A percentile compares a stretch with the other conserved stretches of the same genome.
Evolutionary conservation across 2,113 vertebrate genomes (phyloP).

Genomic region (Struthio camelus): DNA sequence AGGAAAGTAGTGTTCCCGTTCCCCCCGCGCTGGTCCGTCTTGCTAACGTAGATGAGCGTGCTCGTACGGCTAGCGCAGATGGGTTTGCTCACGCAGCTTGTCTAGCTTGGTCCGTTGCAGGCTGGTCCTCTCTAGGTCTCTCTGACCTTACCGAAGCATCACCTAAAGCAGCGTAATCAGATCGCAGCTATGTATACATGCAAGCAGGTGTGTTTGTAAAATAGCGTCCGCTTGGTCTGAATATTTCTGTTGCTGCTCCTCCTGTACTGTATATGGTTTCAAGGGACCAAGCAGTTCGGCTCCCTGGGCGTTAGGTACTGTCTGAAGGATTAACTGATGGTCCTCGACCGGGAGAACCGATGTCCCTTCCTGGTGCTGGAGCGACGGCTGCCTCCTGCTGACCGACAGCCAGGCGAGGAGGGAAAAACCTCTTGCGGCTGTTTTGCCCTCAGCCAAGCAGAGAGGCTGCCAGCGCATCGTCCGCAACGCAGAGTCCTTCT

Average conservation of each 20-base stretch:
- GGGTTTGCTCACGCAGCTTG: accelerated
- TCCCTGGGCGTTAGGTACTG: not conserved
- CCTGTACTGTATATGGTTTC: accelerated
- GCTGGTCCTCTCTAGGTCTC: accelerated
- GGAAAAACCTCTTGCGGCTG: not conserved
- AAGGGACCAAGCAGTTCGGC: accelerated
- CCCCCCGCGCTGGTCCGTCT: too few relatives aligned
- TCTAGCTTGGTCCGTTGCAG: accelerated
- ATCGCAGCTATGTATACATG: accelerated
- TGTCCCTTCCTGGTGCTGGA: not conserved
- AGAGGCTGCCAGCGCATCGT: not conserved
- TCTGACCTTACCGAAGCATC: not conserved
- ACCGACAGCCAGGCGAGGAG: not conserved
- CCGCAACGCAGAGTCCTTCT: not conserved
- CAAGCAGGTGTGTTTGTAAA: not conserved
- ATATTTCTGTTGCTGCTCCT: not conserved
- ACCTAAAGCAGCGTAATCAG: not conserved
- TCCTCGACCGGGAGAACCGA: not conserved
- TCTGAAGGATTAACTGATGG: accelerated
- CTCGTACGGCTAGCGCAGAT: too few relatives aligned
- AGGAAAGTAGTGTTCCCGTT: not conserved
- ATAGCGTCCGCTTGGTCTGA: not conserved
- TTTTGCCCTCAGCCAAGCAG: not conserved
- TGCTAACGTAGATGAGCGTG: too few relatives aligned
- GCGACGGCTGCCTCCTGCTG: not conserved